Evolutionary conservation across 53 echinoderm and acorn worm species (phyloP), one percentile per base, ranked within the genome.

Genomic region (Echinometra lucunter): DNA sequence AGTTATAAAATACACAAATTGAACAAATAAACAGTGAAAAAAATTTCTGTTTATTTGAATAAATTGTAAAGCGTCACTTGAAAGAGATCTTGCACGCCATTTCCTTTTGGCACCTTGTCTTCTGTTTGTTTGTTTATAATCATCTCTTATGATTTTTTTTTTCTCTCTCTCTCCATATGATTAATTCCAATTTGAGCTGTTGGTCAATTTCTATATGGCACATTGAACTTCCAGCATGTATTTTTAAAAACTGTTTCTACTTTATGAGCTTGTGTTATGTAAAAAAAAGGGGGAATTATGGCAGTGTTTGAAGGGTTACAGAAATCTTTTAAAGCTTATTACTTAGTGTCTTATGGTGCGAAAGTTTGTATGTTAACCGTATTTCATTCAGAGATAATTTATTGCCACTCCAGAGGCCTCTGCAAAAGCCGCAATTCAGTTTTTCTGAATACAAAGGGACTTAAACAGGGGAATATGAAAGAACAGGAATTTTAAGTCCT

Each of bases 91-190:
- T 11, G 69, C 30, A 78, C 15, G 42, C 69, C 12, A 78, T 35
- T 21, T 40, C 78, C 78, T 78, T 78, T 85, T 85, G 85, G 85
- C 85, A 85, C 85, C 27, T 85, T n/a, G 82, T 82, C 74, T 74
- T 45, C 1, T 25, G 13, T 47, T 85, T 85, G 13, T 47, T 85
- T 85, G 85, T 47, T 85, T 27, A 40, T 42, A 40, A 4, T 40
- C 42, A 19, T 40, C 42, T 78, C 7, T 38, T 18, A 38, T 38
- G 19, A 40, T 1, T 72, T 72, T 72, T 23, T 63, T 5, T 9
- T 69, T 69, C 7, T 30, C 9, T 69, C 69, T 69, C 34, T 32
- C 10, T 69, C 12, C 30, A 19, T 18, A 69, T 28, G 34, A 13
- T 69, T 69, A 34, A 69, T 34, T 40, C 19, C 38, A 78, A 23